Evolutionary conservation across 1,140 invertebrate species (phyloP), one percentile per base, ranked within the genome.

Genomic region (Lineus longissimus): DNA sequence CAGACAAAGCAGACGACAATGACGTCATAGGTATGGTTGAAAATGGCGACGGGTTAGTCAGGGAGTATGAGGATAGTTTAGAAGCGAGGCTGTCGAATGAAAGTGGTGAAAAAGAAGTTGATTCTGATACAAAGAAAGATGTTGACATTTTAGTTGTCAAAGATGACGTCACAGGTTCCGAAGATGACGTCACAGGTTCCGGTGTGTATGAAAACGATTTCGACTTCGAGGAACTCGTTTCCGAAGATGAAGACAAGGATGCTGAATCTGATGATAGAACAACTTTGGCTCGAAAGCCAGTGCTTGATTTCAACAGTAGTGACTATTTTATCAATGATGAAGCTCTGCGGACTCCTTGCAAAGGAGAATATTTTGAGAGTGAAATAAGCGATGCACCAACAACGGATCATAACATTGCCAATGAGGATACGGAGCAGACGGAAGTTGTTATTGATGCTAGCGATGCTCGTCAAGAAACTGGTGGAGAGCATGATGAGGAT

Each of bases 111-210:
- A 15, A 36, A 36, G 33, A 36, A 36, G 4, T 4, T 36, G 33
- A n/a, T n/a, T n/a, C 15, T 4, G 33, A 36, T 36, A 4, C 6
- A 36, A 36, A 36, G 33, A 36, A 36, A 36, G 6, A 71, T 66
- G 55, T 62, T 60, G 9, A 59, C 45, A 43, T 70, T 70, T 64
- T 73, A 71, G 55, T 70, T 71, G 47, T 71, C 66, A 55, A 71
- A 69, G 4, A 70, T 63, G 33, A 69, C 67, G 43, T 71, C 68
- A 4, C 55, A 61, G 4, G 67, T 66, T 58, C 70, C 72, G 55
- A 63, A 29, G 31, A 63, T 43, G 55, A 56, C 13, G 55, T 27
- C 2, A 29, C 55, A n/a, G 47, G 45, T 11, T 56, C 43, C n/a
- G 55, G 43, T 19, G 23, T 23, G 27, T 31, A 63, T 40, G 61